Evolutionary conservation across 2,797 vertebrate species (phyloP).

Genomic region (Poeciliopsis infans): DNA sequence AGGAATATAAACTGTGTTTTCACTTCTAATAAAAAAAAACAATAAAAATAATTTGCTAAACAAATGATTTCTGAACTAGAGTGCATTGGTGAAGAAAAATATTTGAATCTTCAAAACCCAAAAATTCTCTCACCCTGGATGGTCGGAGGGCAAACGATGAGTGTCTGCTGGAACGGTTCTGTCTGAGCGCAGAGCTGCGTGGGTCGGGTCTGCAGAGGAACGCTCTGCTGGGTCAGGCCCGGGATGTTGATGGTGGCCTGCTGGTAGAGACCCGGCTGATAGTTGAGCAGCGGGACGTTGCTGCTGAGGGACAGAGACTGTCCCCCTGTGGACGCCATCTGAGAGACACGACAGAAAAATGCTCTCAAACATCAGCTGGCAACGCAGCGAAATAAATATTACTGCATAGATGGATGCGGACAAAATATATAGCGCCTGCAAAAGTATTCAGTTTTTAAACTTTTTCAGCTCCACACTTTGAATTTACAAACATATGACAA

Average conservation of each 20-base stretch:
- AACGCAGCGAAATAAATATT: not conserved
- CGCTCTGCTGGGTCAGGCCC: constrained; percentile 91
- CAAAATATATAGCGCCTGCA: not conserved
- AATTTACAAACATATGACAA: no score
- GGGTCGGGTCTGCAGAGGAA: constrained; percentile 91
- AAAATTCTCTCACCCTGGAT: constrained; percentile 88
- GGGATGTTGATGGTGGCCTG: constrained; percentile 95
- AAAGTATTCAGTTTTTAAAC: not conserved
- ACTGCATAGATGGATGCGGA: not conserved
- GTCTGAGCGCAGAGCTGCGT: constrained; percentile 94
- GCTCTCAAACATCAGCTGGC: not conserved
- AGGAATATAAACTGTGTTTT: no score
- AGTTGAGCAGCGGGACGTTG: constrained; percentile 93
- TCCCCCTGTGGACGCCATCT: constrained; percentile 93
- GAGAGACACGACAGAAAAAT: constrained; percentile 11
- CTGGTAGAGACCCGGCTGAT: constrained; percentile 95
- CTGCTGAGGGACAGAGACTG: constrained; percentile 94
- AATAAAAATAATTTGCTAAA: no score
- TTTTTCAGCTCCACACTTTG: not conserved
- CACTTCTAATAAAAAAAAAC: no score
- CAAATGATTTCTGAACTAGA: no score
- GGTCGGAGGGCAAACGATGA: constrained; percentile 96
- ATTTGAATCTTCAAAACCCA: no score
- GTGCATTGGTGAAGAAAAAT: no score
- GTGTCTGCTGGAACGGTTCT: constrained; percentile 97